These are phyloP conservation scores for Lottia scabra DNA, from an alignment of 2,888 invertebrate genomes.

Conservation along the genomic window DNA sequence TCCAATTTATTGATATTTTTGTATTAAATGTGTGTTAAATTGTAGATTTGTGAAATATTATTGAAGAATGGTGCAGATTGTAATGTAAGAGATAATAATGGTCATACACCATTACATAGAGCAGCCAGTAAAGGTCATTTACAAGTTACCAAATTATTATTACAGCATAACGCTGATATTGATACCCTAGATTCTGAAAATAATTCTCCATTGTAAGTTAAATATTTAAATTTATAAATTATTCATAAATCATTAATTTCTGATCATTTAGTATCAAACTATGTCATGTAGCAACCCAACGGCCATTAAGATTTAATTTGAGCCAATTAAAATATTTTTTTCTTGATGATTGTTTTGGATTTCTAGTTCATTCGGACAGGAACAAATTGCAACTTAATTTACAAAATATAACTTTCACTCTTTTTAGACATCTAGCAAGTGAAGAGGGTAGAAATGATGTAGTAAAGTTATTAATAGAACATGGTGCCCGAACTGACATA, in stretches of 20 bases:
- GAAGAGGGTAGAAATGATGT: slow-evolving; percentile 61
- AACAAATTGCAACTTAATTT: no score
- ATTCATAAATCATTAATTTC: no score
- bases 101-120: slow-evolving; percentile 77
- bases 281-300: no score
- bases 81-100: slow-evolving; percentile 72
- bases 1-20: no score
- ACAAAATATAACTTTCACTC: no score
- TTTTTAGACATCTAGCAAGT: slow-evolving; percentile 70
- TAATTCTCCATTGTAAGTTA: slow-evolving; percentile 79
- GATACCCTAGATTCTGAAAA: slow-evolving; percentile 79
- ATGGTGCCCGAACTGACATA: slow-evolving; percentile 56
- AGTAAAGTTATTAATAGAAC: slow-evolving; percentile 55
- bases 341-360: no score
- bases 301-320: no score
- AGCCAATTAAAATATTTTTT: no score
- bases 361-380: no score
- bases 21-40: background rate
- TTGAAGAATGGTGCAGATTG: slow-evolving; percentile 78
- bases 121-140: slow-evolving; percentile 83
- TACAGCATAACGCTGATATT: slow-evolving; percentile 73
- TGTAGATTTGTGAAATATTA: slow-evolving; percentile 78
- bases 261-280: no score
- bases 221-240: no score
- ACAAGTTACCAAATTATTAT: slow-evolving; percentile 77